Evolutionary conservation across 1,140 invertebrate species (phyloP).

Genomic region (Hylaeus volcanicus): DNA sequence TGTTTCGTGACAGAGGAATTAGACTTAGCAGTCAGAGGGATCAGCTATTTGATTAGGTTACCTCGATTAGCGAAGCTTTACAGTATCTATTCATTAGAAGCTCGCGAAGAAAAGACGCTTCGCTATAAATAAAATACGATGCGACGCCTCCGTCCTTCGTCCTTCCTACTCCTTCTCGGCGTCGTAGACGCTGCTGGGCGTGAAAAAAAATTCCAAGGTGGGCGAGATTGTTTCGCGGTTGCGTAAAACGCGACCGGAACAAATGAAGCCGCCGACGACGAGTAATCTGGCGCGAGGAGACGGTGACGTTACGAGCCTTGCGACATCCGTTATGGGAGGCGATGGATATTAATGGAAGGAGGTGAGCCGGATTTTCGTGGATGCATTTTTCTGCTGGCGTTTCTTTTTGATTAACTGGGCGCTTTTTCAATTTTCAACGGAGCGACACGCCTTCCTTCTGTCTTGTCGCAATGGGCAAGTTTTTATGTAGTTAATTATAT

Average conservation of each 20-base stretch:
- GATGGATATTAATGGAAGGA: constrained; percentile 48
- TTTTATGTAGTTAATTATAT: too few relatives aligned
- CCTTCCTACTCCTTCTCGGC: background rate
- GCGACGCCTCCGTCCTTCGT: constrained; percentile 25
- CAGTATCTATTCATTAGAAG: too few relatives aligned
- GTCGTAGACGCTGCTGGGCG: background rate
- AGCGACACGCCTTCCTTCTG: background rate
- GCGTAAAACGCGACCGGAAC: constrained; percentile 37
- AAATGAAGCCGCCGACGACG: constrained; percentile 23
- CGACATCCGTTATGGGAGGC: constrained; percentile 42
- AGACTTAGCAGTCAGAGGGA: too few relatives aligned
- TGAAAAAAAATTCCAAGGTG: background rate
- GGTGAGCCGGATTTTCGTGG: constrained; percentile 19
- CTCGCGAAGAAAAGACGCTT: too few relatives aligned
- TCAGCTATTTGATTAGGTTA: too few relatives aligned
- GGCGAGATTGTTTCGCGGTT: constrained; percentile 45
- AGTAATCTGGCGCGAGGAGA: constrained; percentile 49
- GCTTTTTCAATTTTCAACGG: background rate
- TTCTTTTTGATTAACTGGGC: constrained; percentile 12
- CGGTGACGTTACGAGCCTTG: constrained; percentile 29
- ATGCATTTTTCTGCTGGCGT: constrained; percentile 7
- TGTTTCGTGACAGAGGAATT: too few relatives aligned
- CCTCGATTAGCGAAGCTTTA: too few relatives aligned
- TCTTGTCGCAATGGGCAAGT: too few relatives aligned
- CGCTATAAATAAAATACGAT: constrained; percentile 49